phyloP scores from a whole-genome alignment of 2,113 vertebrate species.

The Motacilla alba region DNA sequence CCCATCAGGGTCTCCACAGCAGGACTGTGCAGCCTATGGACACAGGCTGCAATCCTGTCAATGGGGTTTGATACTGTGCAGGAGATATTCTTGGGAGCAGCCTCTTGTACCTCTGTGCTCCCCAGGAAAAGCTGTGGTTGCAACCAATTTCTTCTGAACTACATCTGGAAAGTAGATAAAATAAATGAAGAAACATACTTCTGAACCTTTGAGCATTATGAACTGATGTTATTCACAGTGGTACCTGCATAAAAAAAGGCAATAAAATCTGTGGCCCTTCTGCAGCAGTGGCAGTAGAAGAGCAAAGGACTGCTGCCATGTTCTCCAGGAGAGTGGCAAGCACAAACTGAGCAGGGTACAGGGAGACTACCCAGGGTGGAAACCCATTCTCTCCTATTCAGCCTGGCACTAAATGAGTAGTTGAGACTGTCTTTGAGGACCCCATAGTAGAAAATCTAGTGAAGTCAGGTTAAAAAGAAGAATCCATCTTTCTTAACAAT shows the following conservation, averaged over 20 bases:
- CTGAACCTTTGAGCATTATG: not conserved
- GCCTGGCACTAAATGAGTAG: not conserved
- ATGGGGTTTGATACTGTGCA: not conserved
- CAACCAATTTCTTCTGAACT: not conserved
- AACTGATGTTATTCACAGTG: not conserved
- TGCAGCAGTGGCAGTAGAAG: not conserved
- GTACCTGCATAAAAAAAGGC: not conserved
- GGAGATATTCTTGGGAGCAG: not conserved
- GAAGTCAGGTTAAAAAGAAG: not conserved
- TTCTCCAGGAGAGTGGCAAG: not conserved
- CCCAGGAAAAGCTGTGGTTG: not conserved
- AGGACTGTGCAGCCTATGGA: not conserved
- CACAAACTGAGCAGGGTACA: not conserved
- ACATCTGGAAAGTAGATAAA: not conserved
- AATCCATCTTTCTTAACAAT: not conserved
- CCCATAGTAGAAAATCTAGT: not conserved
- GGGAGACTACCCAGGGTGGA: not conserved
- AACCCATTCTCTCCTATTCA: not conserved
- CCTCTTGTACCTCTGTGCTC: not conserved
- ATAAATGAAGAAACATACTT: not conserved
- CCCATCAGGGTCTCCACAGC: not conserved
- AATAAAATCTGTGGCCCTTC: not conserved
- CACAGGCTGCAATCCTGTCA: not conserved
- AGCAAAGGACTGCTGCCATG: not conserved
- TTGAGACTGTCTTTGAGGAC: not conserved